Conservation (phyloP, 2,888 invertebrate species). For the Tinea trinotella region DNA sequence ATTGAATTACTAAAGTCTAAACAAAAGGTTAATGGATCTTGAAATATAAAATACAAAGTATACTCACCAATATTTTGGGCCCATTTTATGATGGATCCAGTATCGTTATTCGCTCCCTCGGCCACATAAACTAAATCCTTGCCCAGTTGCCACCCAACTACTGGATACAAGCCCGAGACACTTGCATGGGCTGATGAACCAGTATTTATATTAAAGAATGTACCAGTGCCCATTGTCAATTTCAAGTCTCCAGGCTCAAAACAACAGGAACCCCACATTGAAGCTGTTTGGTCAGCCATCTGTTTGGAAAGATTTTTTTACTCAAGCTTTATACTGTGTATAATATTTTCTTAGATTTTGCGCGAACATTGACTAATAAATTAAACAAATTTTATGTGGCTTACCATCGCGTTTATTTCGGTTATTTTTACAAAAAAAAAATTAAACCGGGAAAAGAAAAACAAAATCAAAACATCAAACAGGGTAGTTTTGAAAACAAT, state of each 20-base stretch:
- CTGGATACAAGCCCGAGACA: slow-evolving; percentile 88
- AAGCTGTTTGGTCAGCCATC: slow-evolving; percentile 92
- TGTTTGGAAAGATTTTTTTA: slow-evolving; percentile 35
- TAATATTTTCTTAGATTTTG: too few species aligned
- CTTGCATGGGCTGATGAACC: slow-evolving; percentile 83
- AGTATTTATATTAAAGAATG: slow-evolving; percentile 90
- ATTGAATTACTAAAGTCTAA: too few species aligned
- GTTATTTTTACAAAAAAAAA: too few species aligned
- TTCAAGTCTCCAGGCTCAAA: slow-evolving; percentile 85
- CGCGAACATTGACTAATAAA: too few species aligned
- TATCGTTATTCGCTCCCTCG: slow-evolving; percentile 91
- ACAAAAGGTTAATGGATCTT: too few species aligned
- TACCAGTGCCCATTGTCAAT: slow-evolving; percentile 92
- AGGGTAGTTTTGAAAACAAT: too few species aligned
- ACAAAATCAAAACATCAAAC: too few species aligned
- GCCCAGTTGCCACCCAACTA: slow-evolving; percentile 86
- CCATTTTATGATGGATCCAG: slow-evolving; percentile 92
- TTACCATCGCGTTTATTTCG: too few species aligned
- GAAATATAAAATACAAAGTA: too few species aligned
- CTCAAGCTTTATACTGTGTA: neutral
- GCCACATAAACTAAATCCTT: slow-evolving; percentile 76
- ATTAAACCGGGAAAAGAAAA: too few species aligned
- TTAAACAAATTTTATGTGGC: too few species aligned
- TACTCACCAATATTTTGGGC: slow-evolving; percentile 77
- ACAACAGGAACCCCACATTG: slow-evolving; percentile 90